Base-by-base conservation (phyloP, 2,888 invertebrate species). In the Lasioglossum lativentre region DNA sequence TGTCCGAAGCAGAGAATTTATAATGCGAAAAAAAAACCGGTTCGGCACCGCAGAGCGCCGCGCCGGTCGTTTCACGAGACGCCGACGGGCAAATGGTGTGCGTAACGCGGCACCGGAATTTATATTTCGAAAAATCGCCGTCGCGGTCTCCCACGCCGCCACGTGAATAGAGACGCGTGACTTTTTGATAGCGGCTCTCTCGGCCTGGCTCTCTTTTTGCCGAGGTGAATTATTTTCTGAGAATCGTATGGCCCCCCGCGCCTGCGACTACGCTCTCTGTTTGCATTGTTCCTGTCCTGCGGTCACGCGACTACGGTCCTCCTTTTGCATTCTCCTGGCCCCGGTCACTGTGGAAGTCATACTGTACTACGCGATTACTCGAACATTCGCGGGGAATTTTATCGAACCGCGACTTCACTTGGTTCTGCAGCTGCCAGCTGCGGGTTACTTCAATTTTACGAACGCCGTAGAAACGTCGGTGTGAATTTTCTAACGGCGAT, bases 1-100 rank as follows among this genome's bases (percentile, higher is more conserved):
- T 92, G 93, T 93, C 92, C 92, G 87, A 73, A 86, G 89, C 93
- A 93, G 93, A 93, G 93, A 91, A 93, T 93, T 93, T 92, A 93
- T 93, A 92, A 92, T 92, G 90, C 88, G 91, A 91, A 88, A 86
- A 92, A 91, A 91, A 91, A 88, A 85, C 82, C 45, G 77, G 75
- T 79, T n/a, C 82, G 86, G 88, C 85, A 88, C 70, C 70, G 75
- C 68, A 19, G 63, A 63, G n/a, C 87, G 79, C 74, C 87, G 86
- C 87, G 79, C 75, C 88, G 88, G 84, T 90, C 85, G 88, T 90
- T 90, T 88, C 80, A 88, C 79, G 82, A 89, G 84, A 84, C 84
- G 82, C 79, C 82, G 73, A 77, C 89, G 81, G 75, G 79, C 70
- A 89, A 89, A 89, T 87, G 88, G 88, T 79, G 82, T 78, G 86